Evolutionary conservation across 37 sponge, comb jelly and placozoan species (phyloP), one percentile per base, ranked within the genome.

Genomic region (Hormiphora californensis): DNA sequence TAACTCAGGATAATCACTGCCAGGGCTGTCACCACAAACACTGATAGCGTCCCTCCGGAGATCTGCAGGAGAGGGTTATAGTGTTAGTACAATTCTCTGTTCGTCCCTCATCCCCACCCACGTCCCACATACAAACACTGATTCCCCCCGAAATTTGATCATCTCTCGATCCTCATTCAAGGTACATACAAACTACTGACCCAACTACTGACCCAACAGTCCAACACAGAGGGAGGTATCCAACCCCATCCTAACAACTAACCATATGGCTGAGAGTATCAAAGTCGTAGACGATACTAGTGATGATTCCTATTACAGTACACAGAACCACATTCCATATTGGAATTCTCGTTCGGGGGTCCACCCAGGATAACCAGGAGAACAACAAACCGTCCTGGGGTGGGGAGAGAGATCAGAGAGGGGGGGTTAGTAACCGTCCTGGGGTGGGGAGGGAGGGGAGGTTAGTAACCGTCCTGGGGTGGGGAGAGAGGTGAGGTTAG

Each of bases 201-300:
- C 12, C 51, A 12, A 12, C 51, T 46, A 12, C 51, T 8, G 11
- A 8, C 51, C 51, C 11, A 12, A 12, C 11, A 46, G 8, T 46
- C 8, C 51, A 17, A 17, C 51, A 46, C 8, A 46, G 12, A 17
- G 51, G 51, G n/a, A n/a, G n/a, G n/a, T n/a, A n/a, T n/a, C n/a
- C n/a, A n/a, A n/a, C n/a, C 9, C 53, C 12, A 49, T 49, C 15
- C 53, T 17, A 25, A 25, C 22, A 7, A 65, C 67, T 65, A 21
- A 65, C 67, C 67, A 65, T 65, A 28, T 65, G 67, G 35, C 67
- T 65, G 37, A 65, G 37, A 4, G 67, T 65, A 30, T 65, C 67
- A 19, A 65, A 65, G 8, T 65, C 67, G 67, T 65, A 65, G 31
- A 65, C 37, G 37, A 65, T 65, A 32, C 67, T 65, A 11, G 37